Evolutionary conservation across 1,140 invertebrate species (phyloP), one percentile per base, ranked within the genome.

Genomic region (Metaphire vulgaris): DNA sequence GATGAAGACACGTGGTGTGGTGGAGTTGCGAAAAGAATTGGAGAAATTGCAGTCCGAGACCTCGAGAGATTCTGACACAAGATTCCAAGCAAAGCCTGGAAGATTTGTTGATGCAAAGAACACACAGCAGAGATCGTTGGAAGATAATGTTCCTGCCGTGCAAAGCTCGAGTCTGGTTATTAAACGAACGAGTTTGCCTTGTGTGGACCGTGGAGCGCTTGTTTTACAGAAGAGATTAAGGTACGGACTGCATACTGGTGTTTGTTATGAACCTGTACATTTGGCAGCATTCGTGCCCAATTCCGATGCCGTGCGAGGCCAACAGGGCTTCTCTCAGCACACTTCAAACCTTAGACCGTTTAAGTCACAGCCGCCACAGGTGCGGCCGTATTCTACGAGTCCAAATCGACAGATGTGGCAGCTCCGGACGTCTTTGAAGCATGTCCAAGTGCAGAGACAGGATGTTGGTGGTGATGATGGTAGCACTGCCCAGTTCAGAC

Each of bases 1-100:
- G 76, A 91, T 90, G 80, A 92, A 92, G 85, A 89, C 91, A 0
- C 91, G 92, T 84, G 92, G 92, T 28, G 90, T 92, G 79, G 85
- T 92, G 69, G 92, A 93, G 83, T 87, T 93, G 65, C 90, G 92
- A 75, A 89, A 91, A 79, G 92, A 93, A 83, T 91, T 92, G 69
- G 89, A 91, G 80, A 89, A 89, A 79, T 82, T 92, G 69, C 91
- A 90, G n/a, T 28, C 28, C 1, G 72, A 73, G 41, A 73, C 72
- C 41, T 28, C 41, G 41, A 21, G 41, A 56, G 41, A 56, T 56
- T 56, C 41, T 56, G 41, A 56, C 6, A 6, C 21, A 21, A 56
- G 41, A 56, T 12, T 6, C 41, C 41, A 21, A 56, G 41, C 41
- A 21, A 56, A 21, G 21, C 41, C 41, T 21, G 41, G 41, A 21